Percentiles rank a stretch among this genome's conserved stretches.
phyloP scores from a whole-genome alignment of 2,888 invertebrate genomes.

The Lampropteryx suffumata region DNA sequence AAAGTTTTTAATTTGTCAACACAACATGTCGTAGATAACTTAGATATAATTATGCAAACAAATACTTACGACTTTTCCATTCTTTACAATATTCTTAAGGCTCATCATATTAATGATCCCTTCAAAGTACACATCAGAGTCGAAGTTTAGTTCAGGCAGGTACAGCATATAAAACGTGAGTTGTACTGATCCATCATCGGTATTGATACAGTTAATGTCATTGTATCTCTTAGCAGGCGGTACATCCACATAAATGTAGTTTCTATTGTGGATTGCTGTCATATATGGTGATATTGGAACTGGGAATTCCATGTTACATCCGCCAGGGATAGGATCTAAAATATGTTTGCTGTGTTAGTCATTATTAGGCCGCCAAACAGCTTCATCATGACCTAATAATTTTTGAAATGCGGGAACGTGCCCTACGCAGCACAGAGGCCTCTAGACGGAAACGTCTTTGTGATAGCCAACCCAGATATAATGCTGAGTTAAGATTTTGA shows the following conservation, averaged over 20 bases:
- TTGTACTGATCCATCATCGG: constrained; percentile 42
- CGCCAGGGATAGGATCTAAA: constrained; percentile 90
- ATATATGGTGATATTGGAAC: constrained; percentile 85
- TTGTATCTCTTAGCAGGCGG: constrained; percentile 69
- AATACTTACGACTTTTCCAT: constrained; percentile 78
- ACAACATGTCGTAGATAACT: no score
- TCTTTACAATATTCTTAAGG: constrained; percentile 70
- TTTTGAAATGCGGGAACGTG: no score
- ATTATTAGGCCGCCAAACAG: no score
- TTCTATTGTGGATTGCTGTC: constrained; percentile 52
- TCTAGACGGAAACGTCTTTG: no score
- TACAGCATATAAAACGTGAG: constrained; percentile 83
- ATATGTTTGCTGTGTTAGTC: not conserved
- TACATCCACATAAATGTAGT: constrained; percentile 78
- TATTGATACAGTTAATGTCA: constrained; percentile 46
- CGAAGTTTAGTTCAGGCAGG: constrained; percentile 81
- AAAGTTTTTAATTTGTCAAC: not conserved
- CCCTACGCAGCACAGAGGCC: no score
- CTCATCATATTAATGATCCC: constrained; percentile 85
- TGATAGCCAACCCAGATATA: no score
- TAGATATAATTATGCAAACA: no score
- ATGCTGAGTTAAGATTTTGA: no score
- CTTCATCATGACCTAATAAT: no score
- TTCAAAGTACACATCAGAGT: constrained; percentile 81
- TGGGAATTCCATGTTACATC: constrained; percentile 88